These are phyloP conservation scores for Chanos chanos DNA, from an alignment of 2,797 vertebrate genomes.

Conservation along the genomic window DNA sequence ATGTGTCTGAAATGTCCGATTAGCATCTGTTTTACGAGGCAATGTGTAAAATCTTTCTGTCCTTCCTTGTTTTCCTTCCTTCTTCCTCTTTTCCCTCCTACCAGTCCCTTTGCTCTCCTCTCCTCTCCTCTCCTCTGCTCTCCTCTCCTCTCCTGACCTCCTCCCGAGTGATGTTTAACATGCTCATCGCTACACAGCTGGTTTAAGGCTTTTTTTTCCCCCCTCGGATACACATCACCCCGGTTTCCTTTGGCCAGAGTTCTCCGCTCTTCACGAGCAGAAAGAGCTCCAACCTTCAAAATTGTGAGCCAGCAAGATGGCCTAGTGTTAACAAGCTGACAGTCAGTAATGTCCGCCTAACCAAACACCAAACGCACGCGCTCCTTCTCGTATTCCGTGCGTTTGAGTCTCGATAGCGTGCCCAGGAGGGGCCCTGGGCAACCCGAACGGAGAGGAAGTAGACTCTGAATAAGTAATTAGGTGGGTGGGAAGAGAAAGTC, in stretches of 20 bases:
- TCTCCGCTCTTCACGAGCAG: slow-evolving; percentile 33
- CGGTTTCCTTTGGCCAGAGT: slow-evolving; percentile 17
- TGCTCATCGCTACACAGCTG: background rate
- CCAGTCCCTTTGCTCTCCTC: slow-evolving; percentile 13
- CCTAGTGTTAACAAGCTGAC: background rate
- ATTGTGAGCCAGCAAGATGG: background rate
- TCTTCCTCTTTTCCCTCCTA: slow-evolving; percentile 35
- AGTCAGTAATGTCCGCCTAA: slow-evolving; percentile 7
- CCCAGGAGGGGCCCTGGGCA: slow-evolving; percentile 47
- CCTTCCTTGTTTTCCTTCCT: slow-evolving; percentile 39
- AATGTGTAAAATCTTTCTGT: slow-evolving; percentile 17
- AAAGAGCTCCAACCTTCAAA: background rate
- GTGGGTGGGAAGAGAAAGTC: no score
- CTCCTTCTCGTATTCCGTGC: no score
- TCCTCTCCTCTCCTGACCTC: slow-evolving; percentile 10
- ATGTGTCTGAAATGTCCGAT: background rate
- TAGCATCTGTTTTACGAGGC: slow-evolving; percentile 3
- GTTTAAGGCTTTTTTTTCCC: no score
- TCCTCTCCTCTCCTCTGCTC: slow-evolving; percentile 3
- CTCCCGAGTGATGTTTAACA: background rate
- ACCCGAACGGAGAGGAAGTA: background rate
- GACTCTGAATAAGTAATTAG: slow-evolving; percentile 6
- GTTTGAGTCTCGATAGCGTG: no score
- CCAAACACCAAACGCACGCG: no score
- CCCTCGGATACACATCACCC: slow-evolving; percentile 3